phyloP scores from a whole-genome alignment of 2,113 vertebrate genomes.

The Cyanoderma ruficeps region DNA sequence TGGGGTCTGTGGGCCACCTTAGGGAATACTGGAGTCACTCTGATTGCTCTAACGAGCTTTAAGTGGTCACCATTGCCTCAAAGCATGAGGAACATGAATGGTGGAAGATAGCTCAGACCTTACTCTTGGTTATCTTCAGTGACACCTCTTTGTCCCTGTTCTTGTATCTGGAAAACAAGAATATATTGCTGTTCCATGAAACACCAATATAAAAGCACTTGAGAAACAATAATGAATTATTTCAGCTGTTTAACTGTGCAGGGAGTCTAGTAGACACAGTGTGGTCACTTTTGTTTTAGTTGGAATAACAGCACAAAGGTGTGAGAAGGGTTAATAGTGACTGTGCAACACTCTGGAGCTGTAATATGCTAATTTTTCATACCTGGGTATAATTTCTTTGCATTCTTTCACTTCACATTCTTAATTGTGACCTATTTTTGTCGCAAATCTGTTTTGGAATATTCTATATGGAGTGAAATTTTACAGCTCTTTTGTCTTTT shows the following conservation, averaged over 20 bases:
- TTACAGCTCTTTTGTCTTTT: background rate
- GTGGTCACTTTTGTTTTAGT: background rate
- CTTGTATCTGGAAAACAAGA: background rate
- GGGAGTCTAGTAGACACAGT: background rate
- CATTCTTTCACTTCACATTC: background rate
- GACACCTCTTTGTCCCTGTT: background rate
- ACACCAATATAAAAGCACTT: background rate
- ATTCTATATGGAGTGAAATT: background rate
- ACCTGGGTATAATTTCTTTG: background rate
- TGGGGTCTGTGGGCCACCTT: background rate
- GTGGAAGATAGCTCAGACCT: background rate
- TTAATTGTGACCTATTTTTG: constrained; percentile 25
- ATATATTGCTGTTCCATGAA: background rate
- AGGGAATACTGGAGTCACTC: background rate
- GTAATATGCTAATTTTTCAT: background rate
- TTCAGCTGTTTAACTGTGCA: background rate
- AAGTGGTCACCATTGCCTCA: background rate
- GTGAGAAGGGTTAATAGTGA: background rate
- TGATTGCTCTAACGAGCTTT: background rate
- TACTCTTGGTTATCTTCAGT: background rate
- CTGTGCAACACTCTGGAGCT: background rate
- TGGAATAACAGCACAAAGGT: background rate
- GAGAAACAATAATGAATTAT: background rate
- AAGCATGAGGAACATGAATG: background rate
- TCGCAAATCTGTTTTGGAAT: background rate